phyloP scores from a whole-genome alignment of 2,797 vertebrate species.

The Lates japonicus region DNA sequence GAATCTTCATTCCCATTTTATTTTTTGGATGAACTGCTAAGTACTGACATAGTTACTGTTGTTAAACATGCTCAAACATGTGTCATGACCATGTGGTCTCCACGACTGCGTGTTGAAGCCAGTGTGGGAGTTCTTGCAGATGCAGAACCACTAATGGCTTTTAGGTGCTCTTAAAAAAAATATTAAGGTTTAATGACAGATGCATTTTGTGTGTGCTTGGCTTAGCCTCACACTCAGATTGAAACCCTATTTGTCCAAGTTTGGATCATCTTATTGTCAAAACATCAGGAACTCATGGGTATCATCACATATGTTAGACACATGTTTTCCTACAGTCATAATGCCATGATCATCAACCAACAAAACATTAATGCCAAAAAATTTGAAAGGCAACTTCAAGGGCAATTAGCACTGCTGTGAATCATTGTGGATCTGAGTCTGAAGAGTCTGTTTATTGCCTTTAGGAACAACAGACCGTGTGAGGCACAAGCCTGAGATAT shows the following conservation, averaged over 20 bases:
- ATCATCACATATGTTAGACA: not conserved
- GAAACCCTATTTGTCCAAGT: not conserved
- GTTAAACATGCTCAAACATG: not conserved
- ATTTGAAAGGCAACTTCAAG: slow-evolving; percentile 7
- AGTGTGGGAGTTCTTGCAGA: not conserved
- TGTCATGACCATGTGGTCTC: too few relatives aligned
- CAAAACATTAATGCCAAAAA: slow-evolving; percentile 5
- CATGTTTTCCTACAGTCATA: not conserved
- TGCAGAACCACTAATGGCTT: not conserved
- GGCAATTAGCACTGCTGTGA: slow-evolving; percentile 8
- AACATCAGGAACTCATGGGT: not conserved
- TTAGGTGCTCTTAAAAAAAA: too few relatives aligned
- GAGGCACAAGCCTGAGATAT: slow-evolving; percentile 45
- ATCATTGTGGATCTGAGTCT: not conserved
- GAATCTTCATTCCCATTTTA: not conserved
- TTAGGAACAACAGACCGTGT: slow-evolving; percentile 34
- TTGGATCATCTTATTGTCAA: slow-evolving; percentile 7
- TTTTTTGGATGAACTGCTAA: not conserved
- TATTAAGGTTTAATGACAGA: too few relatives aligned
- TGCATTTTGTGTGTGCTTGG: too few relatives aligned
- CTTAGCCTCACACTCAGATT: not conserved
- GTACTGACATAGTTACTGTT: not conserved
- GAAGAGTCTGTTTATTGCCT: slow-evolving; percentile 14
- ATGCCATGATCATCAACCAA: slow-evolving; percentile 1
- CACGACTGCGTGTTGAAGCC: not conserved